Percentiles rank a stretch among this genome's conserved stretches.
phyloP scores from a whole-genome alignment of 2,797 vertebrate genomes.

The Aplochiton taeniatus region DNA sequence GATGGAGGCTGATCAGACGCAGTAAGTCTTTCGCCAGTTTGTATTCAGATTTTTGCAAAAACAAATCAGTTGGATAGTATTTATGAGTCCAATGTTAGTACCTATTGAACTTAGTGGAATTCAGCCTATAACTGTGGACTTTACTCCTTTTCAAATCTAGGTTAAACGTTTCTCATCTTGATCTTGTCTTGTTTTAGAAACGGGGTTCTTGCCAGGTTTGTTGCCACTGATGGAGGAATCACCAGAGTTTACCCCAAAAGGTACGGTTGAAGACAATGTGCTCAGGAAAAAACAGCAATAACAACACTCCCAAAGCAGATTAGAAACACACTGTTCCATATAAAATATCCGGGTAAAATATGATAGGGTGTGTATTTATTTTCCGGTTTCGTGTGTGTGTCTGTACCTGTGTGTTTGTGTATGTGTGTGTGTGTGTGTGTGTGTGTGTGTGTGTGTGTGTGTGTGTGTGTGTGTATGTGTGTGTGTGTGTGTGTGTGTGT shows the following conservation, averaged over 20 bases:
- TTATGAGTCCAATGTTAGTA: too few relatives aligned
- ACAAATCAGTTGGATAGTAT: too few relatives aligned
- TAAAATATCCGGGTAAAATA: too few relatives aligned
- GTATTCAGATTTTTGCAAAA: too few relatives aligned
- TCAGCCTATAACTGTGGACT: not conserved
- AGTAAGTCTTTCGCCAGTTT: conserved; percentile 75
- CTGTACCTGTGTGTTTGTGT: not conserved
- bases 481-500: not conserved
- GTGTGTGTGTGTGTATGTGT: not conserved
- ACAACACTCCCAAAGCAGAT: too few relatives aligned
- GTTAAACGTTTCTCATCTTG: not conserved
- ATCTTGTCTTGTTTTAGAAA: conserved; percentile 71
- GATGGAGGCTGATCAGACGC: conserved; percentile 71
- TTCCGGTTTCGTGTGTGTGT: not conserved
- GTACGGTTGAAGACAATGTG: conserved; percentile 67
- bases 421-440: conserved; percentile 5
- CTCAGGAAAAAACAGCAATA: not conserved
- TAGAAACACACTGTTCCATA: too few relatives aligned
- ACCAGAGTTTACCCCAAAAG: conserved; percentile 93
- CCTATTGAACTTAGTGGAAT: too few relatives aligned
- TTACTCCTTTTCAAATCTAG: not conserved
- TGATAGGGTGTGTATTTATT: too few relatives aligned
- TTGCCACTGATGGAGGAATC: conserved; percentile 94
- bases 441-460: conserved; percentile 40
- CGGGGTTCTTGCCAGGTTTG: conserved; percentile 87